These are phyloP conservation scores for Ylistrum balloti DNA, from an alignment of 1,140 invertebrate species.

Conservation along the genomic window DNA sequence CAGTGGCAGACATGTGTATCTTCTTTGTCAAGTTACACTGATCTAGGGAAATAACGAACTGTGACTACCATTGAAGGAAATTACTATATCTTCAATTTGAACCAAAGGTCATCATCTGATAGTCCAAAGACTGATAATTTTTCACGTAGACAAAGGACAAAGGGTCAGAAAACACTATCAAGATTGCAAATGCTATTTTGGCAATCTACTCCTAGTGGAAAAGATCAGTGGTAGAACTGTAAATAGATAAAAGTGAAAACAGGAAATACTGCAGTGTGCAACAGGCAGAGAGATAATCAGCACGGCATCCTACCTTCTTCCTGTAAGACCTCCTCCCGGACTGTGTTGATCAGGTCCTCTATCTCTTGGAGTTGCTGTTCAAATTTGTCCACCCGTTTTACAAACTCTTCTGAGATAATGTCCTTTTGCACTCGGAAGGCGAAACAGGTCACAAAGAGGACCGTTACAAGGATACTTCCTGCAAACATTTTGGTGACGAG, in stretches of 20 bases:
- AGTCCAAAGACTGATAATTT: background rate
- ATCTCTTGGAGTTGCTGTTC: background rate
- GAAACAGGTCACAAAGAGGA: background rate
- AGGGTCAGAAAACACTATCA: background rate
- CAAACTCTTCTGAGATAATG: background rate
- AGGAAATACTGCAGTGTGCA: background rate
- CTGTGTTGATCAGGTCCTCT: background rate
- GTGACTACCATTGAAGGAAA: background rate
- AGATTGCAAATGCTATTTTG: background rate
- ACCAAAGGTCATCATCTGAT: constrained; percentile 9
- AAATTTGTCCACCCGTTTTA: background rate
- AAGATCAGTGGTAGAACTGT: background rate
- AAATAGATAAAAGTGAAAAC: background rate
- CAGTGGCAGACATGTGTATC: background rate
- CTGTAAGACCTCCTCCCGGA: background rate
- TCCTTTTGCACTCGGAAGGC: background rate
- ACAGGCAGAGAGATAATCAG: background rate
- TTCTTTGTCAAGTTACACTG: background rate
- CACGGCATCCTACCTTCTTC: background rate
- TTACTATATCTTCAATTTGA: background rate
- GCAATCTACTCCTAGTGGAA: background rate
- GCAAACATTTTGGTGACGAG: background rate
- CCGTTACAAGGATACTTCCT: background rate
- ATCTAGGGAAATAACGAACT: background rate
- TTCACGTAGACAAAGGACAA: constrained; percentile 7